Evolutionary conservation across 2,888 invertebrate species (phyloP).

Genomic region (Aspidiotus rigidus): DNA sequence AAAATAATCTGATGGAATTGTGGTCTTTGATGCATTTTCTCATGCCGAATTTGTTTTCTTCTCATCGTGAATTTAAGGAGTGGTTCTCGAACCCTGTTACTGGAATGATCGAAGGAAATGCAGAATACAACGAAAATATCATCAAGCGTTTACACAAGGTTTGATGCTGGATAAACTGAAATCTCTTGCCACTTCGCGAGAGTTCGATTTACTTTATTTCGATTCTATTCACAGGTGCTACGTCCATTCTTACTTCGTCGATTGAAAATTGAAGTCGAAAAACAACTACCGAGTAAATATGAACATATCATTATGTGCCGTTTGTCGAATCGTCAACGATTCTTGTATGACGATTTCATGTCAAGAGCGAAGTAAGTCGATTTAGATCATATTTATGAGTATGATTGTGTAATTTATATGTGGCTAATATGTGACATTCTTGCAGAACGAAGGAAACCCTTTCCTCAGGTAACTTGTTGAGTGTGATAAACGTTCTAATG

Average conservation of each 20-base stretch:
- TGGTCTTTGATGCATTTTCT: conserved; percentile 98
- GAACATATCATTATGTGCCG: conserved; percentile 91
- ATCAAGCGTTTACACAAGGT: conserved; percentile 85
- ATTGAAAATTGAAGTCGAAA: conserved; percentile 89
- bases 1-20: conserved; percentile 91
- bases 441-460: conserved; percentile 84
- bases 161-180: conserved; percentile 39
- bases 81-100: conserved; percentile 98
- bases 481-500: conserved; percentile 94
- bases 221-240: conserved; percentile 54
- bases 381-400: background rate
- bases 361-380: conserved; percentile 73
- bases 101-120: conserved; percentile 88
- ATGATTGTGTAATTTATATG: too few relatives aligned
- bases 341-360: conserved; percentile 99
- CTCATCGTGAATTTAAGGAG: conserved; percentile 91
- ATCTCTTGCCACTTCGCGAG: background rate
- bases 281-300: conserved; percentile 93
- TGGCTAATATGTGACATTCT: background rate
- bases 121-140: conserved; percentile 81
- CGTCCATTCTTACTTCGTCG: conserved; percentile 87
- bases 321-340: conserved; percentile 90
- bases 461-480: conserved; percentile 82
- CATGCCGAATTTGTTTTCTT: conserved; percentile 94
- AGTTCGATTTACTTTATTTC: conserved; percentile 38